A percentile compares a stretch with the other conserved stretches of the same genome.
phyloP scores from a whole-genome alignment of 2,888 invertebrate species.

The Eilema caniola region DNA sequence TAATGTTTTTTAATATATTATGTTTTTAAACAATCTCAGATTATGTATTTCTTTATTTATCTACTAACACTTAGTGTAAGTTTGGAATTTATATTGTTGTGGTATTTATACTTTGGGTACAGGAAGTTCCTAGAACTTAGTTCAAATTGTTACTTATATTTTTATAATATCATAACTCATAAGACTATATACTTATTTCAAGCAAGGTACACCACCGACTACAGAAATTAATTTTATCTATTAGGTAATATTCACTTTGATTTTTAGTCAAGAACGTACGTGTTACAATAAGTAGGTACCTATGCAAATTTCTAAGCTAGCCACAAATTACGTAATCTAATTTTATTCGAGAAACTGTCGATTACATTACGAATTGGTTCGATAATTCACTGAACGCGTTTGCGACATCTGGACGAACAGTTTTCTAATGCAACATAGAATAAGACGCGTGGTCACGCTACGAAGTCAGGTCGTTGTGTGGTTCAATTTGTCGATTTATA shows the following conservation, averaged over 20 bases:
- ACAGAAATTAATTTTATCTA: background rate
- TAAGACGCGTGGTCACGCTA: conserved; percentile 47
- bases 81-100: background rate
- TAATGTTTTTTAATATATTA: background rate
- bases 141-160: background rate
- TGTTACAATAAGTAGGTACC: conserved; percentile 1
- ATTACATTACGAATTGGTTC: conserved; percentile 38
- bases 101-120: background rate
- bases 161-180: background rate
- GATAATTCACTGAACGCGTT: conserved; percentile 36
- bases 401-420: conserved; percentile 27
- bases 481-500: conserved; percentile 56
- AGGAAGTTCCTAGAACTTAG: background rate
- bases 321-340: conserved; percentile 31
- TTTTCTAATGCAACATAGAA: conserved; percentile 38
- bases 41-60: background rate
- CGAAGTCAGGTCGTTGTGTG: conserved; percentile 51
- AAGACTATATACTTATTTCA: background rate
- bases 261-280: background rate
- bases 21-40: background rate
- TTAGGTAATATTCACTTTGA: background rate
- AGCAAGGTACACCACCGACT: background rate
- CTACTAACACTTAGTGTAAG: background rate
- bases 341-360: conserved; percentile 32
- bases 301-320: conserved; percentile 15